A percentile compares a stretch with the other conserved stretches of the same genome.
phyloP scores from a whole-genome alignment of 23 tunicate genomes.

The Ciona savignyi region DNA sequence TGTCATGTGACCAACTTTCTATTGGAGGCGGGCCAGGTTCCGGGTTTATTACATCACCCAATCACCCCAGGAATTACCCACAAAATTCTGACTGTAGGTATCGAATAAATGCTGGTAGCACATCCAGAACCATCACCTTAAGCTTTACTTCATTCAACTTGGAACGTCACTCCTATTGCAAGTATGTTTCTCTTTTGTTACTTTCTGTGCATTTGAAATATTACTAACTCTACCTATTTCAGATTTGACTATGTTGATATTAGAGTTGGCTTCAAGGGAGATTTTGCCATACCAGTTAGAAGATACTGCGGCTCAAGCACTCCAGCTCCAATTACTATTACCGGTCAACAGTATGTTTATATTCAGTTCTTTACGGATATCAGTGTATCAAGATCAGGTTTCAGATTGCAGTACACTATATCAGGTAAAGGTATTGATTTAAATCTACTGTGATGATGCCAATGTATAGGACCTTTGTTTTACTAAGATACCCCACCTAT shows the following conservation, averaged over 20 bases:
- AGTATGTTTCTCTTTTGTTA: neutral
- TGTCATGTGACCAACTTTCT: neutral
- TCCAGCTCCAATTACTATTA: neutral
- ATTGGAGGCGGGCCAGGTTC: neutral
- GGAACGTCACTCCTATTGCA: neutral
- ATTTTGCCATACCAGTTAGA: neutral
- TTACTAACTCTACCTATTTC: neutral
- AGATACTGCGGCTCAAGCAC: neutral
- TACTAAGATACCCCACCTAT: too few relatives aligned
- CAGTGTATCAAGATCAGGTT: neutral
- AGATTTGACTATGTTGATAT: neutral
- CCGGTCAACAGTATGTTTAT: neutral
- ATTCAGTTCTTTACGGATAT: neutral
- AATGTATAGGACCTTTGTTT: neutral
- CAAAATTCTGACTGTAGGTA: neutral
- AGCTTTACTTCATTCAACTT: neutral
- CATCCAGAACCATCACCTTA: neutral
- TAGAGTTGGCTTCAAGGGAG: neutral
- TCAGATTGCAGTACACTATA: neutral
- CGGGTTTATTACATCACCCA: neutral
- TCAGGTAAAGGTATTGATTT: neutral
- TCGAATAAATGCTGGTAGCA: neutral
- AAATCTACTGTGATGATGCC: neutral
- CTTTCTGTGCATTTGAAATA: neutral
- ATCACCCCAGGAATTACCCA: neutral